phyloP scores from a whole-genome alignment of 2,888 invertebrate species.

The Malachius bipustulatus region DNA sequence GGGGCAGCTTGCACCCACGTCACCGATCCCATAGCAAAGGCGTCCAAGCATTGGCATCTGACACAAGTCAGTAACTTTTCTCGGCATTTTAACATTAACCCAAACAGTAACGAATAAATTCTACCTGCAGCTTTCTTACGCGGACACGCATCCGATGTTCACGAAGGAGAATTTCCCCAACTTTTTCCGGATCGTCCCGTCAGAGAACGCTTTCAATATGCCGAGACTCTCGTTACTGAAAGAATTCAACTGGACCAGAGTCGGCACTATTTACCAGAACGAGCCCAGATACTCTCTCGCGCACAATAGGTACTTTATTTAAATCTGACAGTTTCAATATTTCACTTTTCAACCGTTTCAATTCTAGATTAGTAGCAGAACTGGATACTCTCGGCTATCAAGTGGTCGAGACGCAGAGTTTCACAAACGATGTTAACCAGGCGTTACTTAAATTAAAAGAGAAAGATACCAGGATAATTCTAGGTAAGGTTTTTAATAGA shows the following conservation, averaged over 20 bases:
- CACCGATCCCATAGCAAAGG: conserved; percentile 93
- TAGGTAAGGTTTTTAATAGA: conserved; percentile 34
- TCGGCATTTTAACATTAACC: no score
- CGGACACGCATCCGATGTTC: conserved; percentile 96
- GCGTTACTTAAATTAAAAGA: conserved; percentile 72
- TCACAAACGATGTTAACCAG: conserved; percentile 75
- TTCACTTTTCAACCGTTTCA: no score
- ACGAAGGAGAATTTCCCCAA: conserved; percentile 88
- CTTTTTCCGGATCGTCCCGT: conserved; percentile 93
- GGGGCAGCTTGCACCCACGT: conserved; percentile 95
- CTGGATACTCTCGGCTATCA: conserved; percentile 69
- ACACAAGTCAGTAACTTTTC: conserved; percentile 67
- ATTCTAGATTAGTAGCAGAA: conserved; percentile 62
- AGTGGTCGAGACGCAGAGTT: conserved; percentile 81
- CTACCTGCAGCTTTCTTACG: conserved; percentile 72
- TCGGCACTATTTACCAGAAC: conserved; percentile 95
- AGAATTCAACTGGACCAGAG: conserved; percentile 94
- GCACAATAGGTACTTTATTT: conserved; percentile 48
- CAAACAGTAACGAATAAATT: conserved; percentile 8
- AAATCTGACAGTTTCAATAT: no score
- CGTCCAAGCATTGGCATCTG: conserved; percentile 93
- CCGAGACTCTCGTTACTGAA: conserved; percentile 78
- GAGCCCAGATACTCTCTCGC: conserved; percentile 81
- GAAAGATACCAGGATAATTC: conserved; percentile 86
- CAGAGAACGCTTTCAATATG: conserved; percentile 90